A percentile compares a stretch with the other conserved stretches of the same genome.
These are phyloP conservation scores for Zoroaster sp. DNA, from an alignment of 53 echinoderm and acorn worm genomes.

Conservation along the genomic window DNA sequence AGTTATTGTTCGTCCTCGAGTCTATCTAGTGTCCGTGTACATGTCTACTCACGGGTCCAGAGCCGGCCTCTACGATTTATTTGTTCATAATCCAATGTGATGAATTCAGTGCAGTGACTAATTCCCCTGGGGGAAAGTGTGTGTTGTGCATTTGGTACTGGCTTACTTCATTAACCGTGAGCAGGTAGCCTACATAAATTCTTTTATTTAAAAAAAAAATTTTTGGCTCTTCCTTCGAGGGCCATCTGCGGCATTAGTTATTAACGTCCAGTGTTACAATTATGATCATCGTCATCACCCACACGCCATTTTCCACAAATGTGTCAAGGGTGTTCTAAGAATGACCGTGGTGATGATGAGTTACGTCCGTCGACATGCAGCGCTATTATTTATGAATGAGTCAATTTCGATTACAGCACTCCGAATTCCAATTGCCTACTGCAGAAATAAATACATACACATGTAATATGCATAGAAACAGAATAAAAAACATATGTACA, in stretches of 20 bases:
- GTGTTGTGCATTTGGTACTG: background rate
- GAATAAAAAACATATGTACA: too few relatives aligned
- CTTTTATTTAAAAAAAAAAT: background rate
- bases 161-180: background rate
- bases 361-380: background rate
- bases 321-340: background rate
- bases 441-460: too few relatives aligned
- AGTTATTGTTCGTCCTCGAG: background rate
- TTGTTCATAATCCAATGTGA: conserved; percentile 11
- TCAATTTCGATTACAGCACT: background rate
- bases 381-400: background rate
- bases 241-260: background rate
- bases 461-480: too few relatives aligned
- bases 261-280: background rate
- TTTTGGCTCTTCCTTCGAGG: background rate
- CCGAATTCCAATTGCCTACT: background rate
- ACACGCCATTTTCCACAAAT: background rate
- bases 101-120: background rate
- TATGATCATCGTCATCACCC: background rate
- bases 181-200: background rate
- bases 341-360: background rate
- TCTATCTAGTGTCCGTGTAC: background rate
- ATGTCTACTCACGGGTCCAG: background rate
- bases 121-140: background rate
- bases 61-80: background rate